Percentiles rank a stretch among this genome's conserved stretches.
These are phyloP conservation scores for Hypena proboscidalis DNA, from an alignment of 2,888 invertebrate genomes.

Conservation along the genomic window DNA sequence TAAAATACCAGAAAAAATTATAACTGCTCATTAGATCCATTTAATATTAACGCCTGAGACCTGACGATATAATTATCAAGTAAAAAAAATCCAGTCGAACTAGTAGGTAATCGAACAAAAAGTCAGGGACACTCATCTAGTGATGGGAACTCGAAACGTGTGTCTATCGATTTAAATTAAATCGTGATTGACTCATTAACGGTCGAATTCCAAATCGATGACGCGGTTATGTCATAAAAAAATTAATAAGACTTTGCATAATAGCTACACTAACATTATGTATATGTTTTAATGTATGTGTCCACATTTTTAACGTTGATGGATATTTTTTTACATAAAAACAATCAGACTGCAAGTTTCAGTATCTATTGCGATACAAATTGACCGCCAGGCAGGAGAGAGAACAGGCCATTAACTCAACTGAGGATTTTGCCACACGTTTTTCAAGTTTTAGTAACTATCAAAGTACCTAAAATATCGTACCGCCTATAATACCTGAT, in stretches of 20 bases:
- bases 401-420: too few species aligned
- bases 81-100: constrained; percentile 48
- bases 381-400: too few species aligned
- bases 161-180: constrained; percentile 40
- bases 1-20: constrained; percentile 28
- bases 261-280: background rate
- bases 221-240: constrained; percentile 4
- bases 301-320: too few species aligned
- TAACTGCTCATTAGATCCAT: constrained; percentile 30
- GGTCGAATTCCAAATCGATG: constrained; percentile 20
- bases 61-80: constrained; percentile 43
- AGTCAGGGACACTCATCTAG: constrained; percentile 45
- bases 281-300: background rate
- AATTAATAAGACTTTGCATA: background rate
- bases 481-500: too few species aligned
- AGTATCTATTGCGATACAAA: too few species aligned
- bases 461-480: too few species aligned
- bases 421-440: too few species aligned
- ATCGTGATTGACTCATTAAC: constrained; percentile 38
- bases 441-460: too few species aligned
- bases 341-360: too few species aligned
- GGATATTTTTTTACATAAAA: background rate
- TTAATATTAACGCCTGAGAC: constrained; percentile 35
- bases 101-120: constrained; percentile 45
- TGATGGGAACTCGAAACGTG: constrained; percentile 44